Conservation (phyloP, 2,113 vertebrate genomes). For the Ageneiosus marmoratus region DNA sequence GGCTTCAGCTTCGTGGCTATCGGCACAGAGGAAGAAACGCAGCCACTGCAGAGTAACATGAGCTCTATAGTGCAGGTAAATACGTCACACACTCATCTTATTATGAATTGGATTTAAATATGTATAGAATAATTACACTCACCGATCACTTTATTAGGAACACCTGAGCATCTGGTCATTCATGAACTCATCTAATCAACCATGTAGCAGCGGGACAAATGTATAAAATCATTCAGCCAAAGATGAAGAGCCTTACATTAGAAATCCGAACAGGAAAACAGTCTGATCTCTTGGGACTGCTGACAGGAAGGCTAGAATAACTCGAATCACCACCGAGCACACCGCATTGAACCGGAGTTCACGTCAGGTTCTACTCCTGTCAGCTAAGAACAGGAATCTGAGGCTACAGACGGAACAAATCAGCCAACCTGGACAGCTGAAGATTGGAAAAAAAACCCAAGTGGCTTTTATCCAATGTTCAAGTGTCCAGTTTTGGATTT, state of each 20-base stretch:
- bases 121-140: background rate
- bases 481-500: background rate
- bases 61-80: slow-evolving; percentile 82
- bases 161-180: background rate
- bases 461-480: too few relatives aligned
- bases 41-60: slow-evolving; percentile 76
- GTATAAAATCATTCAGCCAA: background rate
- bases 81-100: background rate
- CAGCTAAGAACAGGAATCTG: background rate
- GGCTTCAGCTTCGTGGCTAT: slow-evolving; percentile 86
- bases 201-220: background rate
- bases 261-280: too few relatives aligned
- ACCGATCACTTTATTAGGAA: background rate
- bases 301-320: background rate
- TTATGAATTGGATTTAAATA: background rate
- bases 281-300: background rate
- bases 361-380: background rate
- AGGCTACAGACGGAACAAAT: background rate
- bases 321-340: background rate
- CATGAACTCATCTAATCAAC: background rate
- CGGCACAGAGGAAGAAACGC: slow-evolving; percentile 78
- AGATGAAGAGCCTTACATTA: background rate
- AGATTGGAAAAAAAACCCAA: background rate
- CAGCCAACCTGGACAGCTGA: background rate
- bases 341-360: background rate